Percentiles rank a stretch among this genome's conserved stretches.
Conservation (phyloP, 2,888 invertebrate species). For the Cosmia trapezina region DNA sequence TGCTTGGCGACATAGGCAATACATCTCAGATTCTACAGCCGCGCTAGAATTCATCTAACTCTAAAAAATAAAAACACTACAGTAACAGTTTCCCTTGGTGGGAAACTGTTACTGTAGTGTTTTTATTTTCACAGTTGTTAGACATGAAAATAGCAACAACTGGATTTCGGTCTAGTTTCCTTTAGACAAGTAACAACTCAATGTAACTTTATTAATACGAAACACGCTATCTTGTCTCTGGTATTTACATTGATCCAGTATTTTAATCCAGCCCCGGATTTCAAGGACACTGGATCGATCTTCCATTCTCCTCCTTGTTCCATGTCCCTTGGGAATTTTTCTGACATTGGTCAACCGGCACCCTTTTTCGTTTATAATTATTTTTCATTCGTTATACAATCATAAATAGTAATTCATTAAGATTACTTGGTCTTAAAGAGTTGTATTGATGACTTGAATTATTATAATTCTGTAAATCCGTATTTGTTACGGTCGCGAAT, state of each 20-base stretch:
- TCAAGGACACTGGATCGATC: neutral
- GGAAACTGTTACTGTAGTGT: no score
- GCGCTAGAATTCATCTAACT: slow-evolving; percentile 6
- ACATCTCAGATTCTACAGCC: neutral
- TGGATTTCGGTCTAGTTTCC: slow-evolving; percentile 46
- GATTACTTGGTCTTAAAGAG: no score
- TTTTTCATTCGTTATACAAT: neutral
- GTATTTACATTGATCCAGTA: slow-evolving; percentile 22
- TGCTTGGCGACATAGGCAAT: neutral
- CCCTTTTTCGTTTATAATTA: neutral
- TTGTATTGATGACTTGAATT: no score
- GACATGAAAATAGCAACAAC: slow-evolving; percentile 31
- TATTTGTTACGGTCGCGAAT: no score
- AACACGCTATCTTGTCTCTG: slow-evolving; percentile 48
- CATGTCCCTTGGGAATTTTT: neutral
- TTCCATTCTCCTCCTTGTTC: neutral
- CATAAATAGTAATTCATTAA: no score
- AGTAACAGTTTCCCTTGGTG: slow-evolving; percentile 21
- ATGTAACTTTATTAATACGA: slow-evolving; percentile 52
- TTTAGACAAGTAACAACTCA: slow-evolving; percentile 34
- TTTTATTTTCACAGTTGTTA: slow-evolving; percentile 36
- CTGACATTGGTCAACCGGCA: neutral
- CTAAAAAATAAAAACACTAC: slow-evolving; percentile 1
- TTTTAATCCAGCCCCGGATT: neutral
- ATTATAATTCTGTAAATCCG: no score